Conservation (phyloP, 2,113 vertebrate genomes). For the Actenoides hombroni region DNA sequence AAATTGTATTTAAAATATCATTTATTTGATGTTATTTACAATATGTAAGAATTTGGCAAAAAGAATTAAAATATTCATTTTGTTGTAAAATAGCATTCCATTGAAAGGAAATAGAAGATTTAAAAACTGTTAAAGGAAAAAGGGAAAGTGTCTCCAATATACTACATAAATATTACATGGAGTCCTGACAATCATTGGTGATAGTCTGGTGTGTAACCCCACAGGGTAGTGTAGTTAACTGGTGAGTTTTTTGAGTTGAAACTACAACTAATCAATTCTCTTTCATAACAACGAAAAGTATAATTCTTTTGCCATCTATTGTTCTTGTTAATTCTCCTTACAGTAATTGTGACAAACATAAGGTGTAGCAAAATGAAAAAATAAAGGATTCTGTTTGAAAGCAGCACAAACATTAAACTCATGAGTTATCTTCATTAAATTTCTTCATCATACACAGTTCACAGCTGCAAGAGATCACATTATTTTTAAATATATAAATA, state of each 20-base stretch:
- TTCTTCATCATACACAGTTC: slow-evolving; percentile 15
- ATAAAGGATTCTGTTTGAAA: neutral
- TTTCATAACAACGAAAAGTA: neutral
- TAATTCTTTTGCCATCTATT: neutral
- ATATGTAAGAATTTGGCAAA: neutral
- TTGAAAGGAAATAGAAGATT: neutral
- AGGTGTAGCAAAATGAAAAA: neutral
- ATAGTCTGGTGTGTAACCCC: neutral
- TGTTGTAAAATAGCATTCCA: neutral
- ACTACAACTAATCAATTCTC: slow-evolving; percentile 34
- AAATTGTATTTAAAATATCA: neutral
- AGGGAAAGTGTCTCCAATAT: neutral
- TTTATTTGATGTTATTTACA: neutral
- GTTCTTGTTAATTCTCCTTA: slow-evolving; percentile 5
- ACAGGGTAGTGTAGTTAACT: neutral
- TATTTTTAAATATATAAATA: slow-evolving; percentile 44
- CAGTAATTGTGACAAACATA: neutral
- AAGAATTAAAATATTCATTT: neutral
- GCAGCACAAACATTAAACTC: neutral
- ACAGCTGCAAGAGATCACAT: neutral
- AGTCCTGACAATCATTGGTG: neutral
- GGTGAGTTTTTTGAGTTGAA: too few species aligned
- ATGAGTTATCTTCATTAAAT: neutral
- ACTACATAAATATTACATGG: neutral
- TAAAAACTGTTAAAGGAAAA: neutral